phyloP scores from a whole-genome alignment of 2,113 vertebrate species.

The Cervus canadensis region DNA sequence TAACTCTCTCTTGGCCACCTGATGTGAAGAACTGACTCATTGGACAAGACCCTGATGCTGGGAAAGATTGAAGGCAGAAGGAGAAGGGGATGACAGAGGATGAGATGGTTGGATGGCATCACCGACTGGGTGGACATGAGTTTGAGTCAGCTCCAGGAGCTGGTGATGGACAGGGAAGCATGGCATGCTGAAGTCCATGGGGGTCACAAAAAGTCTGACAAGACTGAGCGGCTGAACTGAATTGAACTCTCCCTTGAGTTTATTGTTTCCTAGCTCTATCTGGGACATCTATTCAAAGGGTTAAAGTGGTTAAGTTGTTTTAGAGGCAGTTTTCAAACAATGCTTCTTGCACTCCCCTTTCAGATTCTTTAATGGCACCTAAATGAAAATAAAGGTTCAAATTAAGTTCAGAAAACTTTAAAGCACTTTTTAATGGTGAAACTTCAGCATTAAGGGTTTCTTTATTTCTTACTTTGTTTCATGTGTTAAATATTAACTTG shows the following conservation, averaged over 20 bases:
- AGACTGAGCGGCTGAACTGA: background rate
- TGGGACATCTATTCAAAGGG: constrained; percentile 66
- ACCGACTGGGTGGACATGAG: background rate
- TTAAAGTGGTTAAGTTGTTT: constrained; percentile 76
- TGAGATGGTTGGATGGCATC: background rate
- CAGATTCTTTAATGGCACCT: constrained; percentile 78
- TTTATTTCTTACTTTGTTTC: constrained; percentile 47
- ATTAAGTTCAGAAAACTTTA: constrained; percentile 80
- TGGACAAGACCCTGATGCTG: background rate
- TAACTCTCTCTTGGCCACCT: constrained; percentile 16
- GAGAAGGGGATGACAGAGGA: background rate
- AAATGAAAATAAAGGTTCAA: constrained; percentile 83
- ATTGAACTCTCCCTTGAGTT: constrained; percentile 28
- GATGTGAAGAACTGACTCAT: background rate
- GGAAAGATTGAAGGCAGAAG: background rate
- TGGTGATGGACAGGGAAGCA: background rate
- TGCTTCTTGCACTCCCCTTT: constrained; percentile 72
- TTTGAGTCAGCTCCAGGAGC: background rate
- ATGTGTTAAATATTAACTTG: constrained; percentile 73
- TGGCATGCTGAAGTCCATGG: background rate
- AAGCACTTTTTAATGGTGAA: constrained; percentile 68
- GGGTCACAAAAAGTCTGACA: background rate
- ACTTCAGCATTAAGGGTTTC: constrained; percentile 36
- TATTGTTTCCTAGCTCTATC: constrained; percentile 9
- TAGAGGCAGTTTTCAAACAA: constrained; percentile 78